Evolutionary conservation across 2,888 invertebrate genomes (phyloP).

Genomic region (Lamellibrachia columna): DNA sequence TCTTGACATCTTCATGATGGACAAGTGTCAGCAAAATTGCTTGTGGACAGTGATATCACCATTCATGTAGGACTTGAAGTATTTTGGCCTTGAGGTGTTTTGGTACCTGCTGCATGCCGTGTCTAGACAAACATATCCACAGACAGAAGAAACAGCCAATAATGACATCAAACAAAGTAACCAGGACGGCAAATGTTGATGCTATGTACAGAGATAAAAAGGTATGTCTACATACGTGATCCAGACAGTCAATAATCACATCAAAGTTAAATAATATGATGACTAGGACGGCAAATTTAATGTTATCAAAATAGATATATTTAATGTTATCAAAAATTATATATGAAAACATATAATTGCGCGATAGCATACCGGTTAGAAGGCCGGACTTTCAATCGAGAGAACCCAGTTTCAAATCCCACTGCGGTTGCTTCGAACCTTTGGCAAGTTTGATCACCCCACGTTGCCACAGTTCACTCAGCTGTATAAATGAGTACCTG

Average conservation of each 20-base stretch:
- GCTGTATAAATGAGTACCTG: no score
- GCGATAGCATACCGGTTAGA: no score
- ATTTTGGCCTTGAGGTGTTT: neutral
- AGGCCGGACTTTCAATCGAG: no score
- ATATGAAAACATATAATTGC: neutral
- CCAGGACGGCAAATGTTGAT: neutral
- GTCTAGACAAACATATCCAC: neutral
- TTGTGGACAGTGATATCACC: neutral
- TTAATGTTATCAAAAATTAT: neutral
- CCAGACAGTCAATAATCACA: neutral
- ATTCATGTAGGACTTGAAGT: neutral
- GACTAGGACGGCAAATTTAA: neutral
- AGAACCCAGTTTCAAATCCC: no score
- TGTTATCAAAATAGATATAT: neutral
- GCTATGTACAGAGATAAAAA: neutral
- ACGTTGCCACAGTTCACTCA: no score
- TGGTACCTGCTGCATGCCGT: neutral
- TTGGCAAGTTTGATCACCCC: no score
- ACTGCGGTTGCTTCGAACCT: no score
- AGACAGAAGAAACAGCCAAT: neutral
- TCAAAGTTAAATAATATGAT: neutral
- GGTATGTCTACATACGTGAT: neutral
- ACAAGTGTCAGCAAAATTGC: neutral
- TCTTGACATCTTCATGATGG: neutral
- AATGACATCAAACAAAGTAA: conserved; percentile 11